Evolutionary conservation across 2,888 invertebrate genomes (phyloP).

Genomic region (Cheilosia scutellata): DNA sequence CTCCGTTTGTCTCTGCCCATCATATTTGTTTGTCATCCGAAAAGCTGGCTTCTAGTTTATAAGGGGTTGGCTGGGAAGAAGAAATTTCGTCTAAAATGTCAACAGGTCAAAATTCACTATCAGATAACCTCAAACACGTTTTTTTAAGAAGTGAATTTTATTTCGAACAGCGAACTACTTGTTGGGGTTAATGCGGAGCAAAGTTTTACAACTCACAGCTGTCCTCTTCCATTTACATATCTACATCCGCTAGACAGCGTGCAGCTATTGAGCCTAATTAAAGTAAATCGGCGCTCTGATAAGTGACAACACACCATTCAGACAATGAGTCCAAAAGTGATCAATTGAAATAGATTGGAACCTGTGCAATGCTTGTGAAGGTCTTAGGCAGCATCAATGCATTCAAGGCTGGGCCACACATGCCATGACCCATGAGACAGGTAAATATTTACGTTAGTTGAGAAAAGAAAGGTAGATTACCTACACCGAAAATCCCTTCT

Average conservation of each 20-base stretch:
- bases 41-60: too few relatives aligned
- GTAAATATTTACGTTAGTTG: too few relatives aligned
- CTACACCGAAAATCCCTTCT: too few relatives aligned
- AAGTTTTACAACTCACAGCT: not conserved
- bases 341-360: not conserved
- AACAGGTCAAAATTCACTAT: too few relatives aligned
- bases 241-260: not conserved
- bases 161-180: not conserved
- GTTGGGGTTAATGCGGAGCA: not conserved
- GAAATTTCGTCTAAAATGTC: too few relatives aligned
- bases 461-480: too few relatives aligned
- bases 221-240: not conserved
- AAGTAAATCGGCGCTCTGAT: not conserved
- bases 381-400: not conserved
- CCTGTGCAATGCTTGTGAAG: not conserved
- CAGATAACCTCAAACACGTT: not conserved
- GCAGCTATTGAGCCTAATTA: not conserved
- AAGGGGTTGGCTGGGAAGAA: too few relatives aligned
- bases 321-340: not conserved
- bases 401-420: too few relatives aligned
- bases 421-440: too few relatives aligned
- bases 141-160: not conserved
- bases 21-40: too few relatives aligned
- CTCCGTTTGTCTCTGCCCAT: too few relatives aligned
- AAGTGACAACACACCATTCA: not conserved